Evolutionary conservation across 2,113 vertebrate species (phyloP).

Genomic region (Mohoua ochrocephala): DNA sequence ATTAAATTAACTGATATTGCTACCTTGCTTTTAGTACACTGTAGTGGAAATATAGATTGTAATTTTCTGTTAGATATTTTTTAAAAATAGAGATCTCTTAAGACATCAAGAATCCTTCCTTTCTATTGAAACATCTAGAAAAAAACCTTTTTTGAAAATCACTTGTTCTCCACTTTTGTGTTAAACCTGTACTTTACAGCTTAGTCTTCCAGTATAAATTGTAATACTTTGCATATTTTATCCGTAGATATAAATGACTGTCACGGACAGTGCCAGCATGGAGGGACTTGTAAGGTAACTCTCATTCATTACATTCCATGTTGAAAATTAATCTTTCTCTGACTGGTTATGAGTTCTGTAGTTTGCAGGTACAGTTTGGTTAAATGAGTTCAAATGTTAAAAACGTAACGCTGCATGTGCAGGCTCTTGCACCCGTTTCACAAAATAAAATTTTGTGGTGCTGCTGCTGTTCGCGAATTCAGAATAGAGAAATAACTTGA

Average conservation of each 20-base stretch:
- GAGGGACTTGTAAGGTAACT: conserved; percentile 88
- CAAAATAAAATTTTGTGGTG: background rate
- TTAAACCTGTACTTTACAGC: background rate
- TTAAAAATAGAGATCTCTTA: background rate
- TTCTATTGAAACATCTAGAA: background rate
- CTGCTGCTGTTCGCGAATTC: background rate
- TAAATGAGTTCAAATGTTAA: background rate
- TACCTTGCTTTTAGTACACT: background rate
- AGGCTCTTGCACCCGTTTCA: background rate
- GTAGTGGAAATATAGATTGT: background rate
- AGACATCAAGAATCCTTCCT: background rate
- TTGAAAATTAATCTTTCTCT: background rate
- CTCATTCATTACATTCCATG: background rate
- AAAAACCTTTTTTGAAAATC: background rate
- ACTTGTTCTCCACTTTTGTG: background rate
- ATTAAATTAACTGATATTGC: background rate
- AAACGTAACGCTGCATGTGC: background rate
- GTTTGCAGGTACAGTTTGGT: background rate
- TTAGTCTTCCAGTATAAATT: background rate
- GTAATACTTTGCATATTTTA: conserved; percentile 24
- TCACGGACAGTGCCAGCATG: conserved; percentile 89
- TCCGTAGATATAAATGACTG: conserved; percentile 84
- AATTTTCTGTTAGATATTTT: background rate
- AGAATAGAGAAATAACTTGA: background rate
- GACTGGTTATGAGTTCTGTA: background rate